Evolutionary conservation across 2,113 vertebrate genomes (phyloP).

Genomic region (Leucosticte australis): DNA sequence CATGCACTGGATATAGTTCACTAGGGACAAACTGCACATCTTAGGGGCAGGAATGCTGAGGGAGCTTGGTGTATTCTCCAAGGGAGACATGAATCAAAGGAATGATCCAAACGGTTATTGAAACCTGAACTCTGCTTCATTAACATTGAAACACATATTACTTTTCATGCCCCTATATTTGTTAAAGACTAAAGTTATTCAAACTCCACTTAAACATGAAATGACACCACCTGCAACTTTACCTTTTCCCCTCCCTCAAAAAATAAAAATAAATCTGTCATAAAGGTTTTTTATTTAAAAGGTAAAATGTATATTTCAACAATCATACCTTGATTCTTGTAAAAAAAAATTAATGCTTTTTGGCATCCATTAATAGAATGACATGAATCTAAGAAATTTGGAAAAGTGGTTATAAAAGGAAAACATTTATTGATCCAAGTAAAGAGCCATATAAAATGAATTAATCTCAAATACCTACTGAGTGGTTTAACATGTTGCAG

Average conservation of each 20-base stretch:
- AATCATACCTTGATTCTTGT: not conserved
- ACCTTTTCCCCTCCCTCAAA: not conserved
- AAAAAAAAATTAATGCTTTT: not conserved
- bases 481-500: not conserved
- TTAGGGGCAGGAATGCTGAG: rapidly evolving
- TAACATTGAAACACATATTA: not conserved
- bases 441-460: not conserved
- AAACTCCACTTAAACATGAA: not conserved
- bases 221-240: not conserved
- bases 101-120: not conserved
- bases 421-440: not conserved
- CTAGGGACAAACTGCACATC: not conserved
- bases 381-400: not conserved
- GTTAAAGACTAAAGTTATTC: not conserved
- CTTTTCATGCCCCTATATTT: not conserved
- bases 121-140: not conserved
- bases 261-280: not conserved
- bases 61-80: not conserved
- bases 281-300: not conserved
- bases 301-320: not conserved
- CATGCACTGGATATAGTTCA: not conserved
- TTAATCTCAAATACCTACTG: not conserved
- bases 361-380: not conserved
- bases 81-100: not conserved
- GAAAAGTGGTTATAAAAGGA: not conserved